These are phyloP conservation scores for Pteropus rufus DNA, from an alignment of 2,797 vertebrate species.

Conservation along the genomic window DNA sequence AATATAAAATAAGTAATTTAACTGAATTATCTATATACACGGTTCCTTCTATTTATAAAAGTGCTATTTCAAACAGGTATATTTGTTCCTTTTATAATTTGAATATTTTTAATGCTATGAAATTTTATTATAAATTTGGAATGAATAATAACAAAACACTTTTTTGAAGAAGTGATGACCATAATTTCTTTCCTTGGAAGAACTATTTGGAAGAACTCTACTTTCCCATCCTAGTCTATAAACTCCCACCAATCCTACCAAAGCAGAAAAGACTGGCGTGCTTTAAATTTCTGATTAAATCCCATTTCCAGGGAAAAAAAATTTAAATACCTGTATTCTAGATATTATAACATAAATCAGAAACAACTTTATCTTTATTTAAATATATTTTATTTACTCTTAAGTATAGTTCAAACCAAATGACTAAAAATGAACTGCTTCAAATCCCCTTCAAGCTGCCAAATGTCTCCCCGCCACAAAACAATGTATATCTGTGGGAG, in stretches of 20 bases:
- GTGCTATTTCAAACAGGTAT: background rate
- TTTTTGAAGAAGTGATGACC: background rate
- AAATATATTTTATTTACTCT: slow-evolving; percentile 31
- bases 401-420: slow-evolving; percentile 20
- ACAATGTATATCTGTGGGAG: background rate
- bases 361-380: slow-evolving; percentile 18
- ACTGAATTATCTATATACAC: background rate
- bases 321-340: background rate
- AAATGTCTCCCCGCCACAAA: background rate
- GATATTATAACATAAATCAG: slow-evolving; percentile 25
- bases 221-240: background rate
- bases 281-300: slow-evolving; percentile 20
- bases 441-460: background rate
- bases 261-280: background rate
- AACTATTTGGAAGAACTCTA: background rate
- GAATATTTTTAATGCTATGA: slow-evolving; percentile 23
- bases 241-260: background rate
- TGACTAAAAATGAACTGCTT: background rate
- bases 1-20: slow-evolving; percentile 11
- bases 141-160: background rate
- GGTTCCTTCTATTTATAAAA: background rate
- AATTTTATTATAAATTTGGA: slow-evolving; percentile 6
- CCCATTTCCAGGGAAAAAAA: background rate
- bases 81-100: background rate
- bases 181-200: background rate